Conservation (phyloP, 1,140 invertebrate genomes). For the Lordiphosa mommai region DNA sequence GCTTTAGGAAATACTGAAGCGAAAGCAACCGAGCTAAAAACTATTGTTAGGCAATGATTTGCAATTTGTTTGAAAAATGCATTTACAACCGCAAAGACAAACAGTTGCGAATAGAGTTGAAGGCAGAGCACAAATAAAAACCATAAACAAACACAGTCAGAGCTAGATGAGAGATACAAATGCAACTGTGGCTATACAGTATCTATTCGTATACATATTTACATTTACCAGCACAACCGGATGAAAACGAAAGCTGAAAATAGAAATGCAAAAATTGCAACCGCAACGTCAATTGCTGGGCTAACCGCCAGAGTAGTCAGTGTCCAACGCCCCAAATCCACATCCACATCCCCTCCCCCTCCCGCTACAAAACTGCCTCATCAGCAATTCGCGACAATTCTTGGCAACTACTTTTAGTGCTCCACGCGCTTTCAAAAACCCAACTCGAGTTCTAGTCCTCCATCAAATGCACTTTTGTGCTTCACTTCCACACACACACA, state of each 20-base stretch:
- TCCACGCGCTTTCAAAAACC: background rate
- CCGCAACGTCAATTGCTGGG: conserved; percentile 71
- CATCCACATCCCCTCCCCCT: background rate
- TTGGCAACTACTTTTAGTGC: conserved; percentile 56
- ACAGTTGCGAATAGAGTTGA: conserved; percentile 23
- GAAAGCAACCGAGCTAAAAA: conserved; percentile 19
- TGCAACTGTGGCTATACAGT: conserved; percentile 17
- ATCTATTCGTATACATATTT: conserved; percentile 11
- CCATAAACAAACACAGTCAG: conserved; percentile 58
- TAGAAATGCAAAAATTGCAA: conserved; percentile 38
- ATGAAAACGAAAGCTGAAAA: conserved; percentile 44
- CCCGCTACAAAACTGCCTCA: conserved; percentile 31
- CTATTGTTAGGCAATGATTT: conserved; percentile 78
- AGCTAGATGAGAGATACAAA: conserved; percentile 23
- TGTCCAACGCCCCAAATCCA: conserved; percentile 22
- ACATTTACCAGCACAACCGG: conserved; percentile 15
- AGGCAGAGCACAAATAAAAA: conserved; percentile 47
- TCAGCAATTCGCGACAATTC: conserved; percentile 70
- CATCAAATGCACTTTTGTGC: conserved; percentile 33
- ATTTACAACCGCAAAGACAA: conserved; percentile 71
- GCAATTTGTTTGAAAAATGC: conserved; percentile 77
- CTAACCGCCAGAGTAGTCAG: conserved; percentile 29
- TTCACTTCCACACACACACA: conserved; percentile 24
- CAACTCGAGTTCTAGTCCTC: conserved; percentile 16
- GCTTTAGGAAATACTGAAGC: conserved; percentile 15